Conservation (phyloP, 2,888 invertebrate genomes). For the Nemotelus pantherinus region DNA sequence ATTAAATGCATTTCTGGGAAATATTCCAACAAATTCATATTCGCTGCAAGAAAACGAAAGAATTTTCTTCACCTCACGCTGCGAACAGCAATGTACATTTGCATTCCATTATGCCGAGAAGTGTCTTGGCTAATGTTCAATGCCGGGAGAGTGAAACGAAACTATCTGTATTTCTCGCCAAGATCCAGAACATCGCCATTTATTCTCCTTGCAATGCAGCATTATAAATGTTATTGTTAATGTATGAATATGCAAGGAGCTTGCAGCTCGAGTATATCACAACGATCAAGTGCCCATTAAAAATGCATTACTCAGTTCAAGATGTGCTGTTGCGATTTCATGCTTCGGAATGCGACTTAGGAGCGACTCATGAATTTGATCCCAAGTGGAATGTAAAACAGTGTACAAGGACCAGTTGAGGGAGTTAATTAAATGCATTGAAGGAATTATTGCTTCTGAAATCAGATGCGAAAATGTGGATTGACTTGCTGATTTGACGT, state of each 20-base stretch:
- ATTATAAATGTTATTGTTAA: slow-evolving; percentile 39
- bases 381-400: background rate
- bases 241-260: slow-evolving; percentile 20
- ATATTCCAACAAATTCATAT: slow-evolving; percentile 9
- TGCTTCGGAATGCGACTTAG: background rate
- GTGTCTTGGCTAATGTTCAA: background rate
- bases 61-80: background rate
- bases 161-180: background rate
- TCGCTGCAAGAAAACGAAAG: background rate
- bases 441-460: background rate
- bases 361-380: background rate
- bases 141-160: slow-evolving; percentile 1
- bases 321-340: slow-evolving; percentile 18
- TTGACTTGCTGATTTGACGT: no score
- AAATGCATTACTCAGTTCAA: slow-evolving; percentile 38
- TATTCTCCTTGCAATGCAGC: slow-evolving; percentile 34
- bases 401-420: background rate
- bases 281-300: slow-evolving; percentile 38
- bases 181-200: slow-evolving; percentile 23
- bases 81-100: slow-evolving; percentile 19
- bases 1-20: slow-evolving; percentile 6
- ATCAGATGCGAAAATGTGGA: no score
- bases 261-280: background rate
- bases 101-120: slow-evolving; percentile 16
- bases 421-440: background rate